Base-by-base conservation (phyloP, 2,888 invertebrate species). In the Subacronicta megacephala region DNA sequence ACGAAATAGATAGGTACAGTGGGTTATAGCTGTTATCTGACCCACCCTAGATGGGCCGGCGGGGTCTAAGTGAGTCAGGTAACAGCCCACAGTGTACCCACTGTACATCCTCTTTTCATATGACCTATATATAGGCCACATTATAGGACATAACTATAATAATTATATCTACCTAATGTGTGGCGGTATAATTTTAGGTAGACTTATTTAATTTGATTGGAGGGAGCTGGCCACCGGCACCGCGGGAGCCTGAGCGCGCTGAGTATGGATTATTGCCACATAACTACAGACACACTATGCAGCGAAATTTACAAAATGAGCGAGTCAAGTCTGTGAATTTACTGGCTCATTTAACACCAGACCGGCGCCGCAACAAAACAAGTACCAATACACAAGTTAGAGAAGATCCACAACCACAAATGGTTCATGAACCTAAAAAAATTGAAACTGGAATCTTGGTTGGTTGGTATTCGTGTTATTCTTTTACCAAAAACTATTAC, bases 271-370 rank as follows among this genome's bases (percentile, higher is more conserved):
- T 89, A 54, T 79, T 83, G 68, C 85, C 85, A 15, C 77, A 77
- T 33, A 81, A 66, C 40, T 75, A 72, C 61, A 83, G 75, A 68
- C 81, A 75, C 85, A 93, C 84, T 85, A 92, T 92, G 91, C 92
- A 93, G 82, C 87, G 85, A 52, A 64, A 87, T 44, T 73, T 84
- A 33, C 88, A 86, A 55, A 80, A 85, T 79, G 95, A 93, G 62
- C 89, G 96, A 72, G 91, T 95, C 72, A 96, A 95, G 81, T 96
- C 96, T 78, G 87, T 93, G 5, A 96, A 96, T 84, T 89, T 95
- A 35, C 81, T 96, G 56, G 92, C 95, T 56, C 96, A 96, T 75
- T 81, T 96, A 54, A 88, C 93, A 40, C 89, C 93, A 62, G 92
- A 94, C 17, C 80, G 84, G 59, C 82, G 88, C 71, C 80, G 86